These are phyloP conservation scores for Neodiprion fabricii DNA, from an alignment of 1,140 invertebrate species.

Conservation along the genomic window DNA sequence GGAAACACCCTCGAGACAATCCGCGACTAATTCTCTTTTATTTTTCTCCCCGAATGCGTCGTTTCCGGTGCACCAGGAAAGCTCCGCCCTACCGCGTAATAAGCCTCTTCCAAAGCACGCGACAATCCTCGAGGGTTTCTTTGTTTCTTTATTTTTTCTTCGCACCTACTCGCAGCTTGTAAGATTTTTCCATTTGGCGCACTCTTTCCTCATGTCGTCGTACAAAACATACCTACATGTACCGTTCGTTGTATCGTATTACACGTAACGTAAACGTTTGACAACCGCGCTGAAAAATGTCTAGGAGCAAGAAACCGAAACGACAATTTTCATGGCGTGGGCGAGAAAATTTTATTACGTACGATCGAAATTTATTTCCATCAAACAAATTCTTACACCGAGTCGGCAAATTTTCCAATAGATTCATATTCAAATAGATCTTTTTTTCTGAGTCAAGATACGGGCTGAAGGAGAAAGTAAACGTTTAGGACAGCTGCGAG, in stretches of 20 bases:
- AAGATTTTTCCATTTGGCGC: neutral
- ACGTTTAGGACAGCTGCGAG: neutral
- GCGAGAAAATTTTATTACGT: too few species aligned
- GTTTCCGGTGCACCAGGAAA: neutral
- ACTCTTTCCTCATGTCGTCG: neutral
- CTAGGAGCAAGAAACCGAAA: too few species aligned
- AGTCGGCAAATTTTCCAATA: too few species aligned
- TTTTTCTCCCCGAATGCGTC: neutral
- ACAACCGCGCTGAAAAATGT: neutral
- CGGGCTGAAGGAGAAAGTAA: neutral
- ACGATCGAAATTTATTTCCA: too few species aligned
- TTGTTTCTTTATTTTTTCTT: neutral
- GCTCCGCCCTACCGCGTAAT: neutral
- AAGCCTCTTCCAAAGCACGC: neutral
- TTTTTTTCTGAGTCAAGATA: too few species aligned
- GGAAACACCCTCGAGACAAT: neutral
- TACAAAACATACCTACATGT: neutral
- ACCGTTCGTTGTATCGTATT: neutral
- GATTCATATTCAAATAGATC: too few species aligned
- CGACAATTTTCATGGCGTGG: too few species aligned
- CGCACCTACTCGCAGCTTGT: neutral
- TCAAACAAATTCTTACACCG: too few species aligned
- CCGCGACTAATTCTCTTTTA: neutral
- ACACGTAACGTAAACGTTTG: neutral
- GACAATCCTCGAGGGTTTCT: neutral